Base-by-base conservation (phyloP, 2,888 invertebrate genomes). In the Brachynemurus nebulosus region DNA sequence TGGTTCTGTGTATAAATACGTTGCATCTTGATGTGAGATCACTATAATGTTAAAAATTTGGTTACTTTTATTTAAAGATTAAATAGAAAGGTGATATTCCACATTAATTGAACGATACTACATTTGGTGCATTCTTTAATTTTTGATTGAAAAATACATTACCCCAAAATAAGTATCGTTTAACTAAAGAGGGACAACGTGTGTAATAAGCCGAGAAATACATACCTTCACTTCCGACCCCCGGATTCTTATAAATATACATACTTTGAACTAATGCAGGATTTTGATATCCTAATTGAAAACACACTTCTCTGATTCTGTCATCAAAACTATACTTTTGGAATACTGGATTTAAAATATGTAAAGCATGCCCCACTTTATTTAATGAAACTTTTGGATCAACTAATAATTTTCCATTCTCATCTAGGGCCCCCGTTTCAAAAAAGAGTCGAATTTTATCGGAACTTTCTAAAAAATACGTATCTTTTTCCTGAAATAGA, bases 201-300 rank as follows among this genome's bases (percentile, higher is more conserved):
- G 30, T 3, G 12, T 30, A 18, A 8, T n/a, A n/a, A n/a, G n/a
- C n/a, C n/a, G n/a, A n/a, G 11, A 37, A 7, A 25, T 39, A 48
- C 55, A 53, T 66, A 88, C 89, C 88, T 78, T 85, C 86, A 4
- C 90, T 83, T 1, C 95, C 95, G 46, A 88, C 71, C 14, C 80
- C 78, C 1, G 95, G 91, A 68, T 92, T 92, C 69, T 97, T 98
- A 64, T 89, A 97, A 49, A 98, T 96, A 58, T 90, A 89, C 97
- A 97, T 97, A 67, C 95, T 93, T 61, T 97, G 97, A 2, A 82
- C 82, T 0, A 97, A 74, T 0, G 82, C 80, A 0, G 97, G 97
- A 33, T 85, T 81, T 44, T 69, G 66, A 48, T 84, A 74, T 3
- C 79, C 80, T 9, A 96, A 62, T 51, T 78, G 76, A 53, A 73